Percentiles rank a stretch among this genome's conserved stretches.
These are phyloP conservation scores for Erebia epiphron DNA, from an alignment of 2,888 invertebrate species.

Conservation along the genomic window DNA sequence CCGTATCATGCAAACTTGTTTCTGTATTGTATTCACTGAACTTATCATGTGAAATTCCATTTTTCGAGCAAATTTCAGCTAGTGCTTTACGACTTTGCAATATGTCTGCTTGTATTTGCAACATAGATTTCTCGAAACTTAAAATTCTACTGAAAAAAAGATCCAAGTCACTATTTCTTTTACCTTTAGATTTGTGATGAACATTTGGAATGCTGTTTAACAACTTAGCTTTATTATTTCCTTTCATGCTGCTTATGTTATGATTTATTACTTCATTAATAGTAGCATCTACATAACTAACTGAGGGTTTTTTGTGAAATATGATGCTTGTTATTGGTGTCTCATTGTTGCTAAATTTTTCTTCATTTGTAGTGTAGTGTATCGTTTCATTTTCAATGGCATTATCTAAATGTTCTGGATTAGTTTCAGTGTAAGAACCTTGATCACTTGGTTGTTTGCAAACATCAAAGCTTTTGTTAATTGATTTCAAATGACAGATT, in stretches of 20 bases:
- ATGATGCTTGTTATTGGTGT: background rate
- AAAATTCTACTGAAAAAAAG: constrained; percentile 9
- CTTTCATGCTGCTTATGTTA: background rate
- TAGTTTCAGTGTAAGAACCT: background rate
- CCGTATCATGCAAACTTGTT: background rate
- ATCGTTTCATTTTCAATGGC: background rate
- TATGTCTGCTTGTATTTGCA: constrained; percentile 17
- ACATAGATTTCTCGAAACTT: constrained; percentile 22
- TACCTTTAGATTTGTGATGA: background rate
- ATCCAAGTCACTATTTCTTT: background rate
- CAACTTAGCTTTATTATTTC: background rate
- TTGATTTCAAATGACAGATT: constrained; percentile 16
- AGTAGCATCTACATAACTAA: background rate
- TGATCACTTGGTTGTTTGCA: constrained; percentile 6
- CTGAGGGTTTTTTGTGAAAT: background rate
- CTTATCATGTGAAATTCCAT: background rate
- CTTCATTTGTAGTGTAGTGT: background rate
- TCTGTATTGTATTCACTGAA: background rate
- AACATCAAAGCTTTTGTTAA: constrained; percentile 8
- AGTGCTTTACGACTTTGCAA: constrained; percentile 12
- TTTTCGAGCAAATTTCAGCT: constrained; percentile 12
- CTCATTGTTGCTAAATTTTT: background rate
- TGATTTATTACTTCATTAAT: background rate
- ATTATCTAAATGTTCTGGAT: background rate
- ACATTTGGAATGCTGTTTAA: background rate